A percentile compares a stretch with the other conserved stretches of the same genome.
Evolutionary conservation across 1,140 invertebrate species (phyloP).

Genomic region (Pseudomyrmex dendroicus): DNA sequence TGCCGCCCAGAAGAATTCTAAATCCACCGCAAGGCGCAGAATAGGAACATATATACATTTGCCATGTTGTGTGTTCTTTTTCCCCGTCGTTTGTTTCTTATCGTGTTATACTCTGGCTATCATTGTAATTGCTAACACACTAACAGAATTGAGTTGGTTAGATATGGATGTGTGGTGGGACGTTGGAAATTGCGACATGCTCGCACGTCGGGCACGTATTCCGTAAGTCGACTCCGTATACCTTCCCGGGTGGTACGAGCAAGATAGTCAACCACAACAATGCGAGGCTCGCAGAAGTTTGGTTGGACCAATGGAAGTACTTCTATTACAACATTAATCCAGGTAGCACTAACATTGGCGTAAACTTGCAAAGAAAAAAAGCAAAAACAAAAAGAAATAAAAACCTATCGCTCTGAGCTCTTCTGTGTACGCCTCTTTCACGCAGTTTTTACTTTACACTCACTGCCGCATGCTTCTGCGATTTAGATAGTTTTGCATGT

Average conservation of each 20-base stretch:
- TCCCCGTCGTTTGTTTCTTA: conserved; percentile 48
- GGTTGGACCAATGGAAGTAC: conserved; percentile 99
- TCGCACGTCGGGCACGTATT: conserved; percentile 98
- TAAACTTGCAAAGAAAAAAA: conserved; percentile 55
- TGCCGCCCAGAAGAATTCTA: conserved; percentile 49
- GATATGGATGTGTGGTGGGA: conserved; percentile 99
- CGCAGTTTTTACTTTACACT: conserved; percentile 17
- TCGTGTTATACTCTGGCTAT: conserved; percentile 53
- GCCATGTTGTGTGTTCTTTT: conserved; percentile 26
- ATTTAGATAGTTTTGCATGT: conserved; percentile 53
- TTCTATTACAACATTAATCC: conserved; percentile 99
- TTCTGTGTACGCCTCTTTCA: conserved; percentile 17
- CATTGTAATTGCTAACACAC: conserved; percentile 79
- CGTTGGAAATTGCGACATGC: conserved; percentile 95
- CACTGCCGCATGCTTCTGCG: conserved; percentile 53
- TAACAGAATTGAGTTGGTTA: conserved; percentile 87
- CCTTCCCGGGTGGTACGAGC: conserved; percentile 99
- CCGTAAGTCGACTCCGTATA: conserved; percentile 99
- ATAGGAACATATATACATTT: conserved; percentile 28
- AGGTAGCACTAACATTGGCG: conserved; percentile 87
- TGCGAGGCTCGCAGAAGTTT: conserved; percentile 97
- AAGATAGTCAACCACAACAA: conserved; percentile 99
- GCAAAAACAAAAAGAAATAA: conserved; percentile 49
- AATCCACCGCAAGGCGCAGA: conserved; percentile 49
- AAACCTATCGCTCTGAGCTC: conserved; percentile 34